Percentiles rank a stretch among this genome's conserved stretches.
Conservation (phyloP, 1,140 invertebrate species). For the Tetranychus cinnabarinus region DNA sequence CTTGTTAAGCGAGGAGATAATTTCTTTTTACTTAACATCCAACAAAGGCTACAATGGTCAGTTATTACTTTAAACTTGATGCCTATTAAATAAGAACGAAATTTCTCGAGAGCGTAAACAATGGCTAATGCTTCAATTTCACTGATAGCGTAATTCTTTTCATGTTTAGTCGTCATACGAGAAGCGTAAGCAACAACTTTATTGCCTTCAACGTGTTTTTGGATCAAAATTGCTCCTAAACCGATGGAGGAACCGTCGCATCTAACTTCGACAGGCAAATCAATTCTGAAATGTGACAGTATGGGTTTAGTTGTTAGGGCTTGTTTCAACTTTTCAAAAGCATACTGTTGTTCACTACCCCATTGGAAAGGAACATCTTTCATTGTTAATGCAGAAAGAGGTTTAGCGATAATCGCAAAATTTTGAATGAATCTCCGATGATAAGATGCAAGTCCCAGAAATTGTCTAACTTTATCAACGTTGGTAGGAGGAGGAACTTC, state of each 20-base stretch:
- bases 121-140: constrained; percentile 22
- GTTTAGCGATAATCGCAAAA: constrained; percentile 13
- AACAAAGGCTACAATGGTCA: constrained; percentile 25
- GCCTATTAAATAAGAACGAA: constrained; percentile 19
- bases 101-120: constrained; percentile 21
- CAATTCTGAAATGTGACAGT: neutral
- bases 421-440: constrained; percentile 4
- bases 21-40: constrained; percentile 22
- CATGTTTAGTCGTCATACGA: constrained; percentile 13
- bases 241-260: neutral
- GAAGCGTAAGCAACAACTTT: neutral
- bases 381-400: constrained; percentile 20
- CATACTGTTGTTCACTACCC: constrained; percentile 13
- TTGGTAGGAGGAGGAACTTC: constrained; percentile 3
- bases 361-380: constrained; percentile 20
- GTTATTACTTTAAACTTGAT: constrained; percentile 25
- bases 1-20: constrained; percentile 17
- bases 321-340: neutral
- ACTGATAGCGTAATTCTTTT: constrained; percentile 20
- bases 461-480: neutral
- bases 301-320: neutral
- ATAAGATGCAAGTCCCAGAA: constrained; percentile 5
- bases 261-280: neutral
- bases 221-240: constrained; percentile 1
- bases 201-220: neutral